Base-by-base conservation (phyloP, 2,113 vertebrate genomes). In the Paracanthobrama guichenoti region DNA sequence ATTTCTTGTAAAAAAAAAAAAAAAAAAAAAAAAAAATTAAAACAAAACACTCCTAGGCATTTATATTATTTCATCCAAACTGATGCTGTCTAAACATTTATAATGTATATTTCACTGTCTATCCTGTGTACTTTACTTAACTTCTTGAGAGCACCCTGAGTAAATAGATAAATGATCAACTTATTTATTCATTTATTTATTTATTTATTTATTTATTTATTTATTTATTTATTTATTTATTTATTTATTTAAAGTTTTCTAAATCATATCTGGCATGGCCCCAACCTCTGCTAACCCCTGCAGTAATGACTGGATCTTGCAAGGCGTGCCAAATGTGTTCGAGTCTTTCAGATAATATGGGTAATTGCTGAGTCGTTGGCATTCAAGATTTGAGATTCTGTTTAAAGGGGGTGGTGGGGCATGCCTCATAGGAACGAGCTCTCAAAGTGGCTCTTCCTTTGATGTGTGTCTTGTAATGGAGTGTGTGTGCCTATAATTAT, bases 401-500 rank as follows among this genome's bases (percentile, higher is more conserved):
- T 88, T 85, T 84, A 85, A 88, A 86, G 72, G 42, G 80, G 82
- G 60, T 78, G 75, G 80, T 60, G 48, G 42, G 72, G 85, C 78
- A 73, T 73, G 76, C 82, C 71, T 84, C 77, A 28, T 50, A 86
- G 85, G 86, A 81, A 79, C 64, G 42, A 79, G 69, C 72, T 57
- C 44, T 87, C 81, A 72, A 66, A 82, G 35, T 46, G 64, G 18
- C 22, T 64, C 42, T 75, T 48, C 42, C 87, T 88, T 90, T 90
- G 88, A 90, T 82, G 85, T 89, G 28, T 39, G 22, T 77, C 81
- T 83, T 90, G 85, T 84, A 89, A 87, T 86, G 69, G 73, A 67
- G 79, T 53, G 64, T 81, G 79, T 42, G 79, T n/a, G 48, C 71
- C 79, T 81, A 12, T 81, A 81, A 81, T 81, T 81, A 81, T 80